Base-by-base conservation (phyloP, 1,140 invertebrate genomes). In the Ladona fulva region DNA sequence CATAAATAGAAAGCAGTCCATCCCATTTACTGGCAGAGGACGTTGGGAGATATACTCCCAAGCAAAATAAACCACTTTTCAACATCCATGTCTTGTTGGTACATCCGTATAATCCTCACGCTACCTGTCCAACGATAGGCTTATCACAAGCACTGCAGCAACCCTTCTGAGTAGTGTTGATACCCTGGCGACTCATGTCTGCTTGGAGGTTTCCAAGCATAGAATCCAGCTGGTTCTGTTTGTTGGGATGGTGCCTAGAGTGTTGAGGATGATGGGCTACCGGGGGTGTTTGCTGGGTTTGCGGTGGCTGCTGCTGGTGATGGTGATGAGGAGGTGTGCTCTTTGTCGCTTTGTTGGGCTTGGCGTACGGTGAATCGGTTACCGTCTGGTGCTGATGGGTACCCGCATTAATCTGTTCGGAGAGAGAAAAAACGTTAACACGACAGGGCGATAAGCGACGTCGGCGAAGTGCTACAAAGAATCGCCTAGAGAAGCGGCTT, bases 81-180 rank as follows among this genome's bases (percentile, higher is more conserved):
- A 22, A n/a, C 66, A 24, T 5, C n/a, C 1, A 5, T 22, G 66
- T 22, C n/a, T 11, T 5, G 14, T 14, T 14, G 52, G n/a, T 14
- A 66, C 1, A 74, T 22, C 24, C 1, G 1, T 1, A 7, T 11
- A 22, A n/a, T 11, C 66, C 66, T 5, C 1, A 19, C 6, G 19
- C 24, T 78, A 96, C 95, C 91, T 98, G 96, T 80, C 97, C 97
- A 52, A 99, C 95, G 85, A 99, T 98, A 22, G 97, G 95, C 83
- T 99, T 98, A 85, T 97, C 94, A 89, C 97, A 99, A 77, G 95
- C 96, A 83, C 91, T 96, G 91, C 97, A 99, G 87, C 96, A 97
- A 81, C 97, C 98, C 87, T 99, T 99, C 83, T 98, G 95, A 79
- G 96, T 96, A 24, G 96, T 97, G 84, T 94, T 97, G 42, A 99